Evolutionary conservation across 2,113 vertebrate species (phyloP).

Genomic region (Xiphophorus maculatus): DNA sequence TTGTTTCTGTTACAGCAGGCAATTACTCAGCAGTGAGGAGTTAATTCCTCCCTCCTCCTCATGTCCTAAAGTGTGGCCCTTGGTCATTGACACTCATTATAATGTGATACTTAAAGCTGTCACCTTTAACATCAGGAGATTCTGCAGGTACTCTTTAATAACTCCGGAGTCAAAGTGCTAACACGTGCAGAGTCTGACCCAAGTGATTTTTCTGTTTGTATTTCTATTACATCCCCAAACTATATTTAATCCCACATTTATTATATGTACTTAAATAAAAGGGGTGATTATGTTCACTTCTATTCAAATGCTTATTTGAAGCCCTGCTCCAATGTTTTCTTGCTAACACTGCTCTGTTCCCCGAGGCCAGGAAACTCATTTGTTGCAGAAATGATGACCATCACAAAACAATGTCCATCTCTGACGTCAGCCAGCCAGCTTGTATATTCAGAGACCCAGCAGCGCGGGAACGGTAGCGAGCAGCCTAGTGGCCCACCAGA

Average conservation of each 20-base stretch:
- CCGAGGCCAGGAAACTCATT: slow-evolving; percentile 11
- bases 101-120: slow-evolving; percentile 71
- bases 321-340: neutral
- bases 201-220: neutral
- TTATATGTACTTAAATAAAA: neutral
- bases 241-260: neutral
- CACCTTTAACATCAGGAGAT: slow-evolving; percentile 59
- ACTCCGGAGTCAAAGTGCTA: slow-evolving; percentile 45
- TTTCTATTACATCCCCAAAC: neutral
- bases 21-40: slow-evolving; percentile 77
- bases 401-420: slow-evolving; percentile 48
- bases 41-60: slow-evolving; percentile 69
- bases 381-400: slow-evolving; percentile 44
- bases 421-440: slow-evolving; percentile 62
- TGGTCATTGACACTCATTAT: slow-evolving; percentile 76
- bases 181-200: slow-evolving; percentile 25
- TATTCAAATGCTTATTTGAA: slow-evolving; percentile 14
- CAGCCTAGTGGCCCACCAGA: slow-evolving; percentile 71
- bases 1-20: slow-evolving; percentile 79
- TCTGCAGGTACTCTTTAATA: slow-evolving; percentile 47
- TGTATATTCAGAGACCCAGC: slow-evolving; percentile 66
- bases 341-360: slow-evolving; percentile 3
- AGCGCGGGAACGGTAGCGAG: slow-evolving; percentile 73
- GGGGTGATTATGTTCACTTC: neutral
- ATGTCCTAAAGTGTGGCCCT: slow-evolving; percentile 73